A percentile compares a stretch with the other conserved stretches of the same genome.
These are phyloP conservation scores for Catalaphyllia jardinei DNA, from an alignment of 64 coral and sea anemone species.

Conservation along the genomic window DNA sequence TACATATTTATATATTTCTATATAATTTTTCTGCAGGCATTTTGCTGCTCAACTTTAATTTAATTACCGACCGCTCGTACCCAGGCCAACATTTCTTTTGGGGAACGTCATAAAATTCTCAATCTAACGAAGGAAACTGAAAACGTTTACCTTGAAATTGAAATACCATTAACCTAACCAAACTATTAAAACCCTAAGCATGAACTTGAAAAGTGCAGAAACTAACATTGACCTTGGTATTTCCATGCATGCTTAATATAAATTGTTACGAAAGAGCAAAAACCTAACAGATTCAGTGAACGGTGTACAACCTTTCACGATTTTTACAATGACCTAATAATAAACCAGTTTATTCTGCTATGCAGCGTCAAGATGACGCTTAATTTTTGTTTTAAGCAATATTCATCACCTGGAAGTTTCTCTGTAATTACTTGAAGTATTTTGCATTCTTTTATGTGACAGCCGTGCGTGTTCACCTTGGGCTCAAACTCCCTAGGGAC, in stretches of 20 bases:
- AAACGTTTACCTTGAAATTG: not conserved
- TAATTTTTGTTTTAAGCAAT: not conserved
- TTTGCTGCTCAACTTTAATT: not conserved
- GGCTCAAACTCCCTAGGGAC: slow-evolving; percentile 6
- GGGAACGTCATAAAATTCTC: not conserved
- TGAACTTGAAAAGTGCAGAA: not conserved
- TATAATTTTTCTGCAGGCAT: not conserved
- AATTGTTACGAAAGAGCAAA: not conserved
- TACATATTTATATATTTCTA: slow-evolving; percentile 16
- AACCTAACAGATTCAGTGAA: not conserved
- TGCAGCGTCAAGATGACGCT: not conserved
- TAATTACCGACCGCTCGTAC: not conserved
- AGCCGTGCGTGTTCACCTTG: not conserved
- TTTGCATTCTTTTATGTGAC: not conserved
- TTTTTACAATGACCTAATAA: not conserved
- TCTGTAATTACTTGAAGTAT: not conserved
- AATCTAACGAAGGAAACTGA: not conserved
- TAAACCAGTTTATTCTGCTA: not conserved
- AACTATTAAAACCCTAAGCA: not conserved
- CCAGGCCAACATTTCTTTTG: not conserved
- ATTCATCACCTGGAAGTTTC: slow-evolving; percentile 26
- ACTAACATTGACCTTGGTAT: not conserved
- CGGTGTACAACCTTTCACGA: not conserved
- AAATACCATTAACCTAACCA: not conserved
- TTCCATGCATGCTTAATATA: not conserved